A percentile compares a stretch with the other conserved stretches of the same genome.
Conservation (phyloP, 2,797 vertebrate species). For the Hoplostethus mediterraneus region DNA sequence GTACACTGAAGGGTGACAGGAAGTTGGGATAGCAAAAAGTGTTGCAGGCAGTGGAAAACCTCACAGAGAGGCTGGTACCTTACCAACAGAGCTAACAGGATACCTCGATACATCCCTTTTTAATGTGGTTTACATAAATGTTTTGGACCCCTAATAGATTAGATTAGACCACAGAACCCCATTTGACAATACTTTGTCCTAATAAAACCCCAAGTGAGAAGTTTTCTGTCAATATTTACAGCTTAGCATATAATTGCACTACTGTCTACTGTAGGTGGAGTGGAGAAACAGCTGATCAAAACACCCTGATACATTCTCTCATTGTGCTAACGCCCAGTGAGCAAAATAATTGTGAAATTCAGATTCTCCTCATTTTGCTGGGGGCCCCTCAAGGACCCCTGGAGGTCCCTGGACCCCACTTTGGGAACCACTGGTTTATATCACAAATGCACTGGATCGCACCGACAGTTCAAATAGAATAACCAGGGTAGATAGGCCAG, state of each 20-base stretch:
- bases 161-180: no score
- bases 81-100: background rate
- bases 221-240: no score
- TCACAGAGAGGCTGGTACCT: background rate
- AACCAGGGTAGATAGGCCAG: conserved; percentile 57
- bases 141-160: no score
- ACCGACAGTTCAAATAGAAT: conserved; percentile 42
- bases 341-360: no score
- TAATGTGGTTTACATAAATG: background rate
- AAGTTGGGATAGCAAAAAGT: conserved; percentile 9
- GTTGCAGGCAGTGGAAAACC: background rate
- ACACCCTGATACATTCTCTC: no score
- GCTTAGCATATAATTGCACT: no score
- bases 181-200: no score
- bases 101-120: background rate
- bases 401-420: conserved; percentile 22
- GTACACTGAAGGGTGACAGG: conserved; percentile 1
- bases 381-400: background rate
- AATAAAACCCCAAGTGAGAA: no score
- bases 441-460: conserved; percentile 19
- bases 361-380: no score
- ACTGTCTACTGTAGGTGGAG: no score
- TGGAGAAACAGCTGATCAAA: no score
- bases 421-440: background rate
- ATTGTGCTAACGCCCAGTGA: no score